A percentile compares a stretch with the other conserved stretches of the same genome.
Evolutionary conservation across 2,888 invertebrate genomes (phyloP).

Genomic region (Alloscopus bannaensis): DNA sequence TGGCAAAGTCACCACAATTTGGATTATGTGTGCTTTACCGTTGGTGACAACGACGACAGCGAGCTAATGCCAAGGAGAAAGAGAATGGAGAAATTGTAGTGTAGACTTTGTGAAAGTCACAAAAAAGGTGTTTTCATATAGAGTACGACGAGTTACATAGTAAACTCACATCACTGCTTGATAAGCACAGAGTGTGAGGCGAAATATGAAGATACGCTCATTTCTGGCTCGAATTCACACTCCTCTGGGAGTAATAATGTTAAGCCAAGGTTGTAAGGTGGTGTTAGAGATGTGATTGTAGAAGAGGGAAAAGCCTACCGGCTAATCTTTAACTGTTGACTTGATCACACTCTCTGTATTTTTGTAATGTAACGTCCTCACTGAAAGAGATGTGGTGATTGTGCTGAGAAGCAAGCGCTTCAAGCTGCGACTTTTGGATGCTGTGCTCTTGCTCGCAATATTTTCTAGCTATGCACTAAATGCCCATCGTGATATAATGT

Average conservation of each 20-base stretch:
- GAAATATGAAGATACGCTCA: conserved; percentile 47
- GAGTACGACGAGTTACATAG: conserved; percentile 18
- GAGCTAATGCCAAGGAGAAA: no score
- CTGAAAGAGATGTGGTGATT: no score
- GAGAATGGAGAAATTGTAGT: conserved; percentile 19
- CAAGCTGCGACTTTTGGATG: no score
- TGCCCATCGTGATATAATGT: no score
- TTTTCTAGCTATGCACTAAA: no score
- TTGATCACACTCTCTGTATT: no score
- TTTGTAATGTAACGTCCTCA: no score
- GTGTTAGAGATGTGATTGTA: conserved; percentile 40
- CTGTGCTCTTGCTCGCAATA: no score
- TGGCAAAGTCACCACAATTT: conserved; percentile 22
- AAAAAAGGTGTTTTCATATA: conserved; percentile 30
- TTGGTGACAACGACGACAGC: not conserved
- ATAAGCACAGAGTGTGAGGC: conserved; percentile 30
- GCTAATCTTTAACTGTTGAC: conserved; percentile 44
- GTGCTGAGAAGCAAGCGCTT: no score
- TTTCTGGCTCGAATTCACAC: conserved; percentile 10
- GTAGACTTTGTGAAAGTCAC: conserved; percentile 9
- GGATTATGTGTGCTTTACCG: conserved; percentile 22
- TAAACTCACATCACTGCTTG: conserved; percentile 23
- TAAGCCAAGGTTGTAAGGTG: conserved; percentile 27
- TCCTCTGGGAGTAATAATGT: conserved; percentile 50
- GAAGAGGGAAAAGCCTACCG: conserved; percentile 42